Conservation (phyloP, 2,888 invertebrate genomes). For the Magallana nippona region DNA sequence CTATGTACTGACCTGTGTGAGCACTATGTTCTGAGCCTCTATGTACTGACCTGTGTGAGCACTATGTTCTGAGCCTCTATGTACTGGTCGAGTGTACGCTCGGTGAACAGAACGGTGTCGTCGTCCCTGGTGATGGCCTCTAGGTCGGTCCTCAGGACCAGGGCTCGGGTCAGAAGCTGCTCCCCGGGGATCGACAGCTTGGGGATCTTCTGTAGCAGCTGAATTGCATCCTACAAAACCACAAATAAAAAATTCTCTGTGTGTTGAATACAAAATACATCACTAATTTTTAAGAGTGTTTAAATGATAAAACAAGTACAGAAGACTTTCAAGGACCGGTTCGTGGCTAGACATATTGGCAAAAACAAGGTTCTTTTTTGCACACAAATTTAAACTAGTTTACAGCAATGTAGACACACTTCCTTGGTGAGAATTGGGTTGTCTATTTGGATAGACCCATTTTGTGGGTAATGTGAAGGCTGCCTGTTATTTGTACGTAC, state of each 20-base stretch:
- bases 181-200: slow-evolving; percentile 67
- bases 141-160: slow-evolving; percentile 70
- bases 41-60: slow-evolving; percentile 66
- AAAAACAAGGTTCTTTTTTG: too few relatives aligned
- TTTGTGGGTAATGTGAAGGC: too few relatives aligned
- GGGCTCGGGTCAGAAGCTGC: slow-evolving; percentile 63
- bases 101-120: slow-evolving; percentile 61
- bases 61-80: slow-evolving; percentile 69
- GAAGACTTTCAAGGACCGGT: too few relatives aligned
- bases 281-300: too few relatives aligned
- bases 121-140: slow-evolving; percentile 64
- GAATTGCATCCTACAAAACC: slow-evolving; percentile 65
- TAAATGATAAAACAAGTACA: too few relatives aligned
- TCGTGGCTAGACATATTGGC: too few relatives aligned
- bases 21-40: neutral
- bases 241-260: neutral
- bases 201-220: slow-evolving; percentile 59
- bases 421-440: too few relatives aligned
- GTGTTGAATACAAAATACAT: too few relatives aligned
- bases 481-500: slow-evolving; percentile 54
- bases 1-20: neutral
- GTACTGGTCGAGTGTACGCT: slow-evolving; percentile 68
- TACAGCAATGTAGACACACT: too few relatives aligned
- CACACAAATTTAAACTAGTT: too few relatives aligned
- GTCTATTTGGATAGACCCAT: too few relatives aligned